Base-by-base conservation (phyloP, 1,140 invertebrate genomes). In the Phymastichus coffea region DNA sequence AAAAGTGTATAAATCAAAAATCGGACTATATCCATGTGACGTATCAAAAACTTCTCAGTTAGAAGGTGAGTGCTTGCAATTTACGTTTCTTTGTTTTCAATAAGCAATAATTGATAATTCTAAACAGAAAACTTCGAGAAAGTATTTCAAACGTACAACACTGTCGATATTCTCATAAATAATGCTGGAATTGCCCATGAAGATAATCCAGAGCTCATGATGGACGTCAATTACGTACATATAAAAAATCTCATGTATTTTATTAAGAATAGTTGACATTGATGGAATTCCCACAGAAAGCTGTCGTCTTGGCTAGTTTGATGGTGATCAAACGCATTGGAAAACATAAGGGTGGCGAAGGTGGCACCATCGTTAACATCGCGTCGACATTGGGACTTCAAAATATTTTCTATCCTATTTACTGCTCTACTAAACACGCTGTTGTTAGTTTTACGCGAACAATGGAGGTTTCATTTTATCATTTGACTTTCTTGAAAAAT, bases 361-460 rank as follows among this genome's bases (percentile, higher is more conserved):
- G 87, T 38, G 86, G 84, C 14, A 81, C 84, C 10, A 79, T 89
- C 9, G 80, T 86, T 3, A 88, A 88, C 58, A 72, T 87, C 43
- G 81, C 83, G 17, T 87, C 86, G 3, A 81, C 86, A 47, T 73
- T 82, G 48, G 81, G 80, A 57, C 65, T 83, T 53, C 7, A 35
- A 10, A 7, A 3, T 30, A 6, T 4, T 33, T 37, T 51, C 17
- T 6, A 35, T 8, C 87, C 87, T 0, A 75, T 86, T 15, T 90
- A 90, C 65, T 77, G 80, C 7, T 86, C 85, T 2, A 87, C 86
- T 1, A 90, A 90, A 67, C 83, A 84, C 63, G 87, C 84, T 4
- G 79, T 86, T 15, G 66, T 84, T 25, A 83, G 82, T 25, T 67
- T 82, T 33, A 81, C 78, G 8, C 72, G 77, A 57, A 80, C 81